Percentiles rank a stretch among this genome's conserved stretches.
phyloP scores from a whole-genome alignment of 2,888 invertebrate species.

The Didymodactylos carnosus region DNA sequence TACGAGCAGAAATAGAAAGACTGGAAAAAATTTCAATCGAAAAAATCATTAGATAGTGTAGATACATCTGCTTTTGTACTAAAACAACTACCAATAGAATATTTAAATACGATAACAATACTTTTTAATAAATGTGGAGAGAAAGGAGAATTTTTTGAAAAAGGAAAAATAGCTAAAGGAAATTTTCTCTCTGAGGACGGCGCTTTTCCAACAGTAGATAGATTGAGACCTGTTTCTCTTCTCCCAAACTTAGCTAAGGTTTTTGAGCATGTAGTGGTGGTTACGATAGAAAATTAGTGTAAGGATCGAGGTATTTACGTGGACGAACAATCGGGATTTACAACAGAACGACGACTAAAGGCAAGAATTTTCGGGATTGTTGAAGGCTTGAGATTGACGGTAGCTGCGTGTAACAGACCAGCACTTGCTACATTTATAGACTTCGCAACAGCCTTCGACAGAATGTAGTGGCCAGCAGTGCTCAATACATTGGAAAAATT shows the following conservation, averaged over 20 bases:
- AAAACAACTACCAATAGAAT: not conserved
- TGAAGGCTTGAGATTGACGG: no score
- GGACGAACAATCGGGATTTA: not conserved
- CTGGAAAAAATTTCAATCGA: not conserved
- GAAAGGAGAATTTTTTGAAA: not conserved
- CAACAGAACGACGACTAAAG: no score
- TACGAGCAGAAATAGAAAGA: not conserved
- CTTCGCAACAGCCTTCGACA: not conserved
- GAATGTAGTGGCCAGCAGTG: no score
- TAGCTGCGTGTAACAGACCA: not conserved
- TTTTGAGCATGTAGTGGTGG: not conserved
- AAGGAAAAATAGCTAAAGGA: not conserved
- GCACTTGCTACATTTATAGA: not conserved
- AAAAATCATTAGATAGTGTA: not conserved
- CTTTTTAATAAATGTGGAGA: not conserved
- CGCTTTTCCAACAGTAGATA: not conserved
- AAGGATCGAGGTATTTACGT: not conserved
- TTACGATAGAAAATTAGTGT: not conserved
- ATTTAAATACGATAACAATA: not conserved
- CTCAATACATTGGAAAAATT: no score
- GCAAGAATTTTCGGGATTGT: no score
- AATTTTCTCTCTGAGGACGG: not conserved
- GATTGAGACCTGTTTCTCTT: not conserved
- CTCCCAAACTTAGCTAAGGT: not conserved
- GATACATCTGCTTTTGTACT: not conserved